A percentile compares a stretch with the other conserved stretches of the same genome.
Conservation (phyloP, 2,797 vertebrate genomes). For the Botia kubotai region DNA sequence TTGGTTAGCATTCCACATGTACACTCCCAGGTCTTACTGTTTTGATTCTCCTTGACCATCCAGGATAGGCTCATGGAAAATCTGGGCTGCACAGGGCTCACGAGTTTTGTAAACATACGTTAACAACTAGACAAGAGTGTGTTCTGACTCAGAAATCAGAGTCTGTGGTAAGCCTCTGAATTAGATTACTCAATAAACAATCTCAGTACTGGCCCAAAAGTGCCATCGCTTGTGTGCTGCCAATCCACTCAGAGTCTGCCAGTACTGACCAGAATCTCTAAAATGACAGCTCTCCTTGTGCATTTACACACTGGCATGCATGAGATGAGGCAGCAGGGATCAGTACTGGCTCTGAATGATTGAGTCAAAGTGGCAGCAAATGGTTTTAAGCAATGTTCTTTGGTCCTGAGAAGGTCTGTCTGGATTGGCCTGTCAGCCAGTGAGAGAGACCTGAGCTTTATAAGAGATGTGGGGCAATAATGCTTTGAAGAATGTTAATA, state of each 20-base stretch:
- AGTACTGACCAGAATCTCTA: conserved; percentile 47
- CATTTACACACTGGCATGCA: conserved; percentile 7
- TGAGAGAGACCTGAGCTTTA: not conserved
- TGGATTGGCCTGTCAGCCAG: conserved; percentile 14
- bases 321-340: conserved; percentile 39
- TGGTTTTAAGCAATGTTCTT: conserved; percentile 35
- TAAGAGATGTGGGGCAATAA: not conserved
- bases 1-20: no score
- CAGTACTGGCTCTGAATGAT: conserved; percentile 20
- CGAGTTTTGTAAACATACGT: conserved; percentile 22
- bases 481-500: conserved; percentile 11
- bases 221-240: conserved; percentile 9
- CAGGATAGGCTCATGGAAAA: not conserved
- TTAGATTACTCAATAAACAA: conserved; percentile 47
- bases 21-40: no score
- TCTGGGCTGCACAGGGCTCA: not conserved
- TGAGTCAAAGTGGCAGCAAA: conserved; percentile 27
- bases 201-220: conserved; percentile 32
- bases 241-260: conserved; percentile 21
- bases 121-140: conserved; percentile 19
- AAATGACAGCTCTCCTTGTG: conserved; percentile 19
- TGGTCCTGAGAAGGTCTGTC: conserved; percentile 3
- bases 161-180: conserved; percentile 42
- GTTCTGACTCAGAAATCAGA: conserved; percentile 23
- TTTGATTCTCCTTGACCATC: no score